Base-by-base conservation (phyloP, 2,888 invertebrate genomes). In the Melipona bicolor region DNA sequence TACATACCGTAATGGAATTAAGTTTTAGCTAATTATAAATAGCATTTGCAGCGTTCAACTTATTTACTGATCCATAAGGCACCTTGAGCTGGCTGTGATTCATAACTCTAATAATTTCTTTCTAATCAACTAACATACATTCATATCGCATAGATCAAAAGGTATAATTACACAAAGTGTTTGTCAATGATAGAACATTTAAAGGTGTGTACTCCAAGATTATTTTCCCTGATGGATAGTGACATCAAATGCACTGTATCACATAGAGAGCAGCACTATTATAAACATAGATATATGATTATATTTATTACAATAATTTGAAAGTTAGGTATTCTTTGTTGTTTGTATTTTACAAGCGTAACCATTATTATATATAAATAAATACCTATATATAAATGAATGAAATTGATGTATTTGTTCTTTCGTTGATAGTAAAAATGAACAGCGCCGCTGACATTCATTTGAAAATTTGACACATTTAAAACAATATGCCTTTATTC, bases 341-440 rank as follows among this genome's bases (percentile, higher is more conserved):
- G 94, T 94, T 94, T 94, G 94, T 94, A 94, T 93, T 94, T 94
- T 94, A 94, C 93, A 94, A 93, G 93, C 94, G 93, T 94, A 94
- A 93, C 93, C 94, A 94, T 93, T 92, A 94, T 93, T 93, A 93
- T 90, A 92, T 91, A 93, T 92, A 91, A 94, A 94, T 94, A 94
- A 94, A 94, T 92, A 93, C 91, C 92, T 93, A 92, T 92, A 92
- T 92, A 93, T 92, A 93, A 93, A 93, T 93, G 87, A 94, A 86
- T 67, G 62, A 83, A 76, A 75, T 65, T 73, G 43, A 65, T 59
- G 85, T 56, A 59, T 62, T 65, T 61, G 59, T 78, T 80, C 13
- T 70, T 78, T 71, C 52, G 32, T 43, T 21, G 17, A 21, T 15
- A 27, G n/a, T 32, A 3, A 24, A 67, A 43, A 50, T 68, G 24